Conservation (phyloP, 1,140 invertebrate genomes). For the Bilobella aurantiaca region DNA sequence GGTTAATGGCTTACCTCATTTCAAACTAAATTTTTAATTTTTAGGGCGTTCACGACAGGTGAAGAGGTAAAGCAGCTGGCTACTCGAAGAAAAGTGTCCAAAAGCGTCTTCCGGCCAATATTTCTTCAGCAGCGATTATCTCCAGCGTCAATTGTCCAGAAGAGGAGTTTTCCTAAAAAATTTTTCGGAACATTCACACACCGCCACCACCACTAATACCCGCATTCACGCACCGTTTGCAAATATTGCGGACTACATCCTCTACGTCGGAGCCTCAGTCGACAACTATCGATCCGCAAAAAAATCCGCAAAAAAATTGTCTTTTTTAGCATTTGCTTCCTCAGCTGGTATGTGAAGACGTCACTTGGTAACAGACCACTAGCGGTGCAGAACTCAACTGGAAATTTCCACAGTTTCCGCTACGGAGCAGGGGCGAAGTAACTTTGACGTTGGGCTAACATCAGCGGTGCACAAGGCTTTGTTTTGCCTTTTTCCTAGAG, state of each 20-base stretch:
- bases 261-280: neutral
- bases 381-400: neutral
- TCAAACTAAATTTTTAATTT: no score
- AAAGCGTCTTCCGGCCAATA: no score
- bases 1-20: no score
- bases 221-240: neutral
- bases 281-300: neutral
- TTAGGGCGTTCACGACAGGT: no score
- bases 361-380: neutral
- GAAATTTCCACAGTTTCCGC: neutral
- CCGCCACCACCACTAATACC: neutral
- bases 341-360: neutral
- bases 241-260: neutral
- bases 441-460: neutral
- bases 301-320: no score
- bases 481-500: no score
- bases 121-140: no score
- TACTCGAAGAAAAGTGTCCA: no score
- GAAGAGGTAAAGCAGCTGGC: no score
- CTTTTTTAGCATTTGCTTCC: neutral
- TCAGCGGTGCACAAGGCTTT: neutral
- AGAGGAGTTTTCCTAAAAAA: neutral
- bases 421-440: neutral
- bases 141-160: no score
- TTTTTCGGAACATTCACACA: neutral